A percentile compares a stretch with the other conserved stretches of the same genome.
Evolutionary conservation across 2,888 invertebrate species (phyloP).

Genomic region (Cylloceria caligata): DNA sequence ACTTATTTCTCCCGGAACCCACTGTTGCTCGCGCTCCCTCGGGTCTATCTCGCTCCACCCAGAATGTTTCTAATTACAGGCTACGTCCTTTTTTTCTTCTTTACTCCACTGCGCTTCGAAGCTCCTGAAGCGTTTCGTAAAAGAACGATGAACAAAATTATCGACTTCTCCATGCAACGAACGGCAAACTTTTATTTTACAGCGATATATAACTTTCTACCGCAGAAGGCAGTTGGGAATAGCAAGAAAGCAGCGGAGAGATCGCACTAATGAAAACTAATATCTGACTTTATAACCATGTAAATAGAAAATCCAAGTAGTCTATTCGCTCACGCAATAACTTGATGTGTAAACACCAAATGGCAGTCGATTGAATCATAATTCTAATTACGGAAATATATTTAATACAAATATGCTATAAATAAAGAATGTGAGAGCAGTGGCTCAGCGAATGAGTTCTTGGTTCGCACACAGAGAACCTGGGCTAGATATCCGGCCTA

Average conservation of each 20-base stretch:
- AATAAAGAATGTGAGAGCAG: too few species aligned
- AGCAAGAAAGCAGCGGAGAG: not conserved
- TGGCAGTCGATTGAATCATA: not conserved
- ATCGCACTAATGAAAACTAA: conserved; percentile 36
- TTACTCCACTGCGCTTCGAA: conserved; percentile 49
- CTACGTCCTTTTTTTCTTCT: conserved; percentile 62
- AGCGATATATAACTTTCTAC: conserved; percentile 39
- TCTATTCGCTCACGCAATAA: not conserved
- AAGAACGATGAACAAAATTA: conserved; percentile 59
- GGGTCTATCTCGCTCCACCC: conserved; percentile 69
- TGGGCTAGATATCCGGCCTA: too few species aligned
- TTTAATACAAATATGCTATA: too few species aligned
- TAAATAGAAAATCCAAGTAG: not conserved
- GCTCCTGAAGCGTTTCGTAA: conserved; percentile 59
- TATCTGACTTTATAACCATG: not conserved
- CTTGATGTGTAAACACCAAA: not conserved
- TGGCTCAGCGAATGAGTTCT: too few species aligned
- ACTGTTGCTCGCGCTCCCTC: conserved; percentile 69
- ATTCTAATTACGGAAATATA: not conserved
- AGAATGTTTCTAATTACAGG: conserved; percentile 73
- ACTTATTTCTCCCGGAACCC: conserved; percentile 68
- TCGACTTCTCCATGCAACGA: conserved; percentile 61
- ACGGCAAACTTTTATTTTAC: conserved; percentile 56
- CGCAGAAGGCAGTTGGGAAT: conserved; percentile 4
- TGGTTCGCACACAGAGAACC: too few species aligned